Base-by-base conservation (phyloP, 2,888 invertebrate species). In the Byasa hedistus region DNA sequence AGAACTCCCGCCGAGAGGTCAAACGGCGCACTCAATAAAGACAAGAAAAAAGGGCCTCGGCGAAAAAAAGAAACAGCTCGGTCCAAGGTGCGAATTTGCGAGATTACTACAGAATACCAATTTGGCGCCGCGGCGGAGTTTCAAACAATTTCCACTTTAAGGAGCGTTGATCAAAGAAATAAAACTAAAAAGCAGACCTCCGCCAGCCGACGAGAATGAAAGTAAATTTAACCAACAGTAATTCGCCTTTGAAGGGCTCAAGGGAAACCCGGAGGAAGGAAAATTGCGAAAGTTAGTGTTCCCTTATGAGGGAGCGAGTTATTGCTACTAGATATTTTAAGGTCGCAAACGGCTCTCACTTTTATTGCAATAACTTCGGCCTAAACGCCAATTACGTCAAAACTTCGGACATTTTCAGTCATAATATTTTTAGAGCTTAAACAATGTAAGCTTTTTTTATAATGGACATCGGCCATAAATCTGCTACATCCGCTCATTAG, bases 151-250 rank as follows among this genome's bases (percentile, higher is more conserved):
- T 88, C 80, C 83, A 85, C 89, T 86, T 84, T 83, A 85, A 85
- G 79, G 76, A 75, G 82, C 81, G 62, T 83, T 89, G 88, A 90
- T 91, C 91, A 91, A 90, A 91, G 89, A 89, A 90, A 88, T 86
- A 80, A 84, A 89, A 88, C 87, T 89, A 88, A 89, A 90, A 90
- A 89, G 84, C 87, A 84, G 83, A 83, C 82, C 79, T 83, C 77
- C 54, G 48, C 54, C 77, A 67, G 69, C 76, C 76, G 77, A 81
- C 79, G 85, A 84, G 85, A 89, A 86, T 83, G 85, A 85, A 86
- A 87, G 87, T 84, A 86, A 89, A 90, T 90, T 91, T 88, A 87
- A 88, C 87, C 88, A 87, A 84, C 85, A 83, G 86, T 89, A 89
- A 90, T 90, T 89, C 86, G 79, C 86, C 87, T 90, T 91, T 89